Percentiles rank a stretch among this genome's conserved stretches.
phyloP scores from a whole-genome alignment of 2,888 invertebrate genomes.

The Herminia tarsipennalis region DNA sequence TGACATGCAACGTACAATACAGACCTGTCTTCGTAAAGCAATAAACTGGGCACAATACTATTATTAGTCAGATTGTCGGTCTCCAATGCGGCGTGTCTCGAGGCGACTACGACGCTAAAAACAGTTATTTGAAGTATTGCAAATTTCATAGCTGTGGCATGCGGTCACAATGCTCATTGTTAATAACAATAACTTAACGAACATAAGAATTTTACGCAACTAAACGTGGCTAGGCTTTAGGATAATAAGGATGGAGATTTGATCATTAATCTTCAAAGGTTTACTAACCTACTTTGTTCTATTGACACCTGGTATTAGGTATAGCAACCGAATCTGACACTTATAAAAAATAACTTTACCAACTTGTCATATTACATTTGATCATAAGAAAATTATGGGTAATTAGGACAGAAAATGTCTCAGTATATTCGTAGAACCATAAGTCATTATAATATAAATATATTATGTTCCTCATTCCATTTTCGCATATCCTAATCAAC shows the following conservation, averaged over 20 bases:
- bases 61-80: slow-evolving; percentile 31
- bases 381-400: no score
- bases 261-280: slow-evolving; percentile 23
- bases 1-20: not conserved
- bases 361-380: not conserved
- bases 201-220: slow-evolving; percentile 34
- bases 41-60: slow-evolving; percentile 27
- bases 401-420: no score
- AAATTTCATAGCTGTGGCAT: slow-evolving; percentile 38
- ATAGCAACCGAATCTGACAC: not conserved
- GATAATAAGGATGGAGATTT: slow-evolving; percentile 20
- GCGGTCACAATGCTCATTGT: slow-evolving; percentile 52
- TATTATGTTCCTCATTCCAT: no score
- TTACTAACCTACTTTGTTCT: slow-evolving; percentile 14
- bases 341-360: not conserved
- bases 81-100: slow-evolving; percentile 7
- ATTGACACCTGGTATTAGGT: not conserved
- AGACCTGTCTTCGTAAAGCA: slow-evolving; percentile 10
- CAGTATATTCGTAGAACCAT: no score
- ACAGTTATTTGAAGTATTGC: slow-evolving; percentile 44
- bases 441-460: no score
- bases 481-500: no score
- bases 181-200: slow-evolving; percentile 45
- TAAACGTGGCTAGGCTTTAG: slow-evolving; percentile 29
- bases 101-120: slow-evolving; percentile 30